Evolutionary conservation across 2,797 vertebrate species (phyloP).

Genomic region (Acrossocheilus wenchowensis): DNA sequence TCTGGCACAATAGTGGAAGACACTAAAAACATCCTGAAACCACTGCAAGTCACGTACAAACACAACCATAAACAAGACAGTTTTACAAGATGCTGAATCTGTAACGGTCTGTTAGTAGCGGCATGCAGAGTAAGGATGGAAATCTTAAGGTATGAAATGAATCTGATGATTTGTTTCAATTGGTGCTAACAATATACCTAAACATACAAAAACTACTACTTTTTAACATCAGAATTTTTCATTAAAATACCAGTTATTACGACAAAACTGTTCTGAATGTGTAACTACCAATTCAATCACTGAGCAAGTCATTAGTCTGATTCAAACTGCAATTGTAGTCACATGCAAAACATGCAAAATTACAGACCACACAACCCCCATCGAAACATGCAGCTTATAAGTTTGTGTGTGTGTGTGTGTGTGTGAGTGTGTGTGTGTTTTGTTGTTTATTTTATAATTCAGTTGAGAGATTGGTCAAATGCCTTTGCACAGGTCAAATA

Average conservation of each 20-base stretch:
- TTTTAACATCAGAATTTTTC: background rate
- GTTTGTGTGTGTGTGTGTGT: background rate
- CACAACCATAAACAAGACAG: background rate
- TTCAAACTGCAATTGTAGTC: background rate
- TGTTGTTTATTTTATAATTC: background rate
- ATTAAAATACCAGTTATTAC: background rate
- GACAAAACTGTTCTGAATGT: background rate
- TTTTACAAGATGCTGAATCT: slow-evolving; percentile 36
- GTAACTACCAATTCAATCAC: background rate
- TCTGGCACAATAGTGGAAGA: slow-evolving; percentile 26
- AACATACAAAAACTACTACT: background rate
- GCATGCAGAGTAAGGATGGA: background rate
- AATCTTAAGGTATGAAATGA: background rate
- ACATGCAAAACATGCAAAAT: slow-evolving; percentile 8
- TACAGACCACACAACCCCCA: background rate
- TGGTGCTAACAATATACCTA: background rate
- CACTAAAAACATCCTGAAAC: slow-evolving; percentile 19
- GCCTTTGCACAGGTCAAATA: background rate
- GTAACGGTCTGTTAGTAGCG: slow-evolving; percentile 6
- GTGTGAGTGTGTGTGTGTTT: too few species aligned
- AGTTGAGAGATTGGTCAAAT: background rate
- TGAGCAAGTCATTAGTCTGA: background rate
- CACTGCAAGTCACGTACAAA: background rate
- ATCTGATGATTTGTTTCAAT: background rate
- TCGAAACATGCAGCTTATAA: background rate